Conservation (phyloP, 92 coral and sea anemone genomes). For the Virgularia gustaviana region DNA sequence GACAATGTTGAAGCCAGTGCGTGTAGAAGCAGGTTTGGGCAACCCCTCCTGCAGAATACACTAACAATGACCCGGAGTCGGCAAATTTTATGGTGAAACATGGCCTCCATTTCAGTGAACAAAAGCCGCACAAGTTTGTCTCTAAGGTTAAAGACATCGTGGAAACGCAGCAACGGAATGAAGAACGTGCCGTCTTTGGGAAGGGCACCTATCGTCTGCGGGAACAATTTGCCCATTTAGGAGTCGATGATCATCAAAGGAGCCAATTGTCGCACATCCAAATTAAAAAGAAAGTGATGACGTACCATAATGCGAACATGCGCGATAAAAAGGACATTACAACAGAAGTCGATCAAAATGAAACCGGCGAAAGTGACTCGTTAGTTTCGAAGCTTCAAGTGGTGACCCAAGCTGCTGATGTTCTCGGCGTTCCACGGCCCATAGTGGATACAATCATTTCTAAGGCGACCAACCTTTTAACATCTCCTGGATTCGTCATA, state of each 20-base stretch:
- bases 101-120: constrained; percentile 35
- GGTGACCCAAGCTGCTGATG: background rate
- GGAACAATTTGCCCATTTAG: constrained; percentile 29
- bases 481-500: constrained; percentile 30
- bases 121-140: constrained; percentile 50
- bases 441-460: constrained; percentile 40
- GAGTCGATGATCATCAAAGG: constrained; percentile 21
- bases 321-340: constrained; percentile 20
- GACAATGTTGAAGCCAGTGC: constrained; percentile 34
- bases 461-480: constrained; percentile 30
- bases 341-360: background rate
- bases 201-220: constrained; percentile 31
- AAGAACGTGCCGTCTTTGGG: constrained; percentile 46
- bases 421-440: constrained; percentile 15
- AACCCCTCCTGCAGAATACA: constrained; percentile 35
- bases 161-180: constrained; percentile 43
- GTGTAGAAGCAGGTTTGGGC: constrained; percentile 45
- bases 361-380: background rate
- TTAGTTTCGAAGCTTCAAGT: background rate
- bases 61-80: constrained; percentile 45
- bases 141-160: constrained; percentile 30
- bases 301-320: constrained; percentile 26
- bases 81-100: constrained; percentile 41
- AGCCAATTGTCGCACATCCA: constrained; percentile 29
- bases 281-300: constrained; percentile 17